Evolutionary conservation across 1,140 invertebrate species (phyloP).

Genomic region (Xylocopa sonorina): DNA sequence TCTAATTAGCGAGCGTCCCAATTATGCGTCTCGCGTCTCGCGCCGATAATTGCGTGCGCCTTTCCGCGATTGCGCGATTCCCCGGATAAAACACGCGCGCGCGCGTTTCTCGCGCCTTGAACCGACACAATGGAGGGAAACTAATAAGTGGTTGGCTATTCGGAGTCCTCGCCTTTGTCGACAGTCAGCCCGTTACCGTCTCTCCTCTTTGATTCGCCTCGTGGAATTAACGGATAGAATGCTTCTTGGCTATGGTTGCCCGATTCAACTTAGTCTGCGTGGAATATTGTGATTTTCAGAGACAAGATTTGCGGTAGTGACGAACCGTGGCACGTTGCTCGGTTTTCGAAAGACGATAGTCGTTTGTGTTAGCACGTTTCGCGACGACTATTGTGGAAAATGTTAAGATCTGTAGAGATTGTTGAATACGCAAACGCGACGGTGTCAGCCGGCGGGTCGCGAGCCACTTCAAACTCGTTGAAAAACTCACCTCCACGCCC

Average conservation of each 20-base stretch:
- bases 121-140: conserved; percentile 34
- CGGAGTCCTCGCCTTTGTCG: conserved; percentile 24
- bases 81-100: conserved; percentile 46
- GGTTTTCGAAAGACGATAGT: too few species aligned
- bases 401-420: too few species aligned
- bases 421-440: conserved; percentile 8
- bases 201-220: background rate
- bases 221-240: conserved; percentile 6
- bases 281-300: background rate
- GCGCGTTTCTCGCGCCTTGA: conserved; percentile 21
- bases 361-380: too few species aligned
- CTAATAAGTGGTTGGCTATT: conserved; percentile 40
- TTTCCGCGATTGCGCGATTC: conserved; percentile 51
- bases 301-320: background rate
- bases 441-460: conserved; percentile 23
- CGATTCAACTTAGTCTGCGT: background rate
- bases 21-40: conserved; percentile 67
- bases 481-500: conserved; percentile 32
- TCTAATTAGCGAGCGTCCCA: conserved; percentile 69
- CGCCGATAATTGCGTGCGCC: conserved; percentile 65
- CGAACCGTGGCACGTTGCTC: too few species aligned
- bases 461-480: conserved; percentile 15
- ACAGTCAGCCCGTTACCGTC: conserved; percentile 11
- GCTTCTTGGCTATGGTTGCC: background rate
- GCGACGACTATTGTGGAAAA: too few species aligned